Evolutionary conservation across 2,888 invertebrate species (phyloP).

Genomic region (Nipponacmea schrenckii): DNA sequence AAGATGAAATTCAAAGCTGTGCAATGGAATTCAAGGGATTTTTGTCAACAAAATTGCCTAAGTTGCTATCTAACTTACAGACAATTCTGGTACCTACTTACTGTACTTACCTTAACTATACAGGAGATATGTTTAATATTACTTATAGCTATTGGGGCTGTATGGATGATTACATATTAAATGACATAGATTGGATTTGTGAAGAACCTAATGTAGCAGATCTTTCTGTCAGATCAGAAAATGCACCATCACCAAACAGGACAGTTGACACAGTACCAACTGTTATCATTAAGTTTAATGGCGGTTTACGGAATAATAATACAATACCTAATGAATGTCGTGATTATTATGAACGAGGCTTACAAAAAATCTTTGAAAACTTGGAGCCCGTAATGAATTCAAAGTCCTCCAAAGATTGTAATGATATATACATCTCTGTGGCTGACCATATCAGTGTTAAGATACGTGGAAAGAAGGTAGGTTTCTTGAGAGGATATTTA

Average conservation of each 20-base stretch:
- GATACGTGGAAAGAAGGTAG: background rate
- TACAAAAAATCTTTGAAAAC: background rate
- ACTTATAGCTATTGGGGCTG: constrained; percentile 28
- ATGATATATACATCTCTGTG: constrained; percentile 13
- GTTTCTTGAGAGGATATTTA: too few relatives aligned
- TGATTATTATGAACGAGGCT: constrained; percentile 11
- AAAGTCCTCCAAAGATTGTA: background rate
- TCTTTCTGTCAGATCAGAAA: constrained; percentile 7
- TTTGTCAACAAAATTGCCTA: too few relatives aligned
- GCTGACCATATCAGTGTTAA: background rate
- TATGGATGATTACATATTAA: constrained; percentile 22
- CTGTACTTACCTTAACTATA: constrained; percentile 26
- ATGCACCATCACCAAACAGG: background rate
- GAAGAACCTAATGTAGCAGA: too few relatives aligned
- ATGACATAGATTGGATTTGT: constrained; percentile 17
- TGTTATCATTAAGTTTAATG: constrained; percentile 28
- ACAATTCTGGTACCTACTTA: background rate
- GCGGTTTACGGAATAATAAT: constrained; percentile 14
- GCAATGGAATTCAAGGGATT: too few relatives aligned
- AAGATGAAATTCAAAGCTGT: too few relatives aligned
- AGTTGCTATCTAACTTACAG: too few relatives aligned
- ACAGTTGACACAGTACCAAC: constrained; percentile 27
- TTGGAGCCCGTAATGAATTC: constrained; percentile 10
- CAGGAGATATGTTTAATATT: constrained; percentile 18
- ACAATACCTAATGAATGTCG: constrained; percentile 4